phyloP scores from a whole-genome alignment of 2,113 vertebrate genomes.

The Gnathonemus longibarbis region DNA sequence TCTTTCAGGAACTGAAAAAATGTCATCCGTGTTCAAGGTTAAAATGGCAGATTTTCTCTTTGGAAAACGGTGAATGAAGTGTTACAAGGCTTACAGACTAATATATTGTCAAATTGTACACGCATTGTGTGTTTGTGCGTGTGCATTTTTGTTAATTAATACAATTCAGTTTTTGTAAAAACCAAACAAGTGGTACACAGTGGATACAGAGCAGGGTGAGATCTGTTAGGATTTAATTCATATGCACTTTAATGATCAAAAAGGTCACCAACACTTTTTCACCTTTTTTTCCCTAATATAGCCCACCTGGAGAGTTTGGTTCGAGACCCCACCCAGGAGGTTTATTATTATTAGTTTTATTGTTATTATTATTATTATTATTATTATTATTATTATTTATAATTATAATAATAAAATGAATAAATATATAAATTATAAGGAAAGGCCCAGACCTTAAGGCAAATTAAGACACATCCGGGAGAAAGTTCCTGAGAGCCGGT shows the following conservation, averaged over 20 bases:
- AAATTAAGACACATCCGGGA: conserved; percentile 27
- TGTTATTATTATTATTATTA: background rate
- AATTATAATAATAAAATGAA: background rate
- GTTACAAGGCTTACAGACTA: background rate
- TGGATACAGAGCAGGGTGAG: background rate
- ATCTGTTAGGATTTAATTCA: background rate
- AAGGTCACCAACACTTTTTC: background rate
- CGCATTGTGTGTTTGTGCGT: background rate
- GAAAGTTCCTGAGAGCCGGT: background rate
- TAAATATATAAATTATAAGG: background rate
- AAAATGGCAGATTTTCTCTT: background rate
- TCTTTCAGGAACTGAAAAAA: background rate
- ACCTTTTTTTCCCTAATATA: background rate
- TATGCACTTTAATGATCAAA: background rate
- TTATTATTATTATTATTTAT: background rate
- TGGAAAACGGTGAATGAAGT: background rate
- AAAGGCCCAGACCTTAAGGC: background rate
- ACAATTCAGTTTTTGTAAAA: background rate
- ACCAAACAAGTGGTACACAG: background rate
- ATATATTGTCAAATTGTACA: background rate
- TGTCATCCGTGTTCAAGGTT: background rate
- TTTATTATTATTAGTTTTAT: background rate
- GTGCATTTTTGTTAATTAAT: background rate
- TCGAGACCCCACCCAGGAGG: background rate
- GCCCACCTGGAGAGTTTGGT: background rate